Base-by-base conservation (phyloP, 2,113 vertebrate genomes). In the Macrotus californicus region DNA sequence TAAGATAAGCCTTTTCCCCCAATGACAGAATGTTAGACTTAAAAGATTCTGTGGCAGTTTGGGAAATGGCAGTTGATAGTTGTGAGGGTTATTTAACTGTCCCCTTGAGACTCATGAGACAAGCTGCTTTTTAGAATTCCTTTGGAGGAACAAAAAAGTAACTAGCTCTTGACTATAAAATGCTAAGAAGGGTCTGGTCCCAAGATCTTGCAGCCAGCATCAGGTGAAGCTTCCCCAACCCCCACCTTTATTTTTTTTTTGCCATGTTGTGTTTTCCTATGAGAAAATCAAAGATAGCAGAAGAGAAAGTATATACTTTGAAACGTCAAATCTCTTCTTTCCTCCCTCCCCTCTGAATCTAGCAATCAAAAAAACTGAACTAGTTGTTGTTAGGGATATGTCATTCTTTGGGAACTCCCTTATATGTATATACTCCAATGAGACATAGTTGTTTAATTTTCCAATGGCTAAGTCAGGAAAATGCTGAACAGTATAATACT, bases 1-100 rank as follows among this genome's bases (percentile, higher is more conserved):
- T 12, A 52, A 70, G 89, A 90, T 94, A 43, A 88, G 48, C 66
- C 79, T 96, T 95, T 95, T 43, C 82, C 80, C 92, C 80, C 93
- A 95, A 87, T 76, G 84, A 94, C 56, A 93, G 94, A 96, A 96
- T 94, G 69, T 86, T 93, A 72, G n/a, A 89, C 66, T 36, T 91
- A 81, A 39, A 96, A 95, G 69, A 91, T 96, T 97, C 96, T 94
- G 24, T 96, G 91, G 89, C 97, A 96, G 96, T 97, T 95, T 96
- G 87, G 92, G 88, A 97, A 97, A 94, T 97, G 92, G 84, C 66
- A 95, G 94, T 97, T 97, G 91, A 54, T 59, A 88, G 75, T 31
- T 83, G 76, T 56, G 39, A 93, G 54, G 34, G n/a, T 77, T 81
- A 94, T 72, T 83, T 90, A 46, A 96, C 59, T 88, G n/a, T 59